These are phyloP conservation scores for Alca torda DNA, from an alignment of 2,797 vertebrate genomes.

Conservation along the genomic window DNA sequence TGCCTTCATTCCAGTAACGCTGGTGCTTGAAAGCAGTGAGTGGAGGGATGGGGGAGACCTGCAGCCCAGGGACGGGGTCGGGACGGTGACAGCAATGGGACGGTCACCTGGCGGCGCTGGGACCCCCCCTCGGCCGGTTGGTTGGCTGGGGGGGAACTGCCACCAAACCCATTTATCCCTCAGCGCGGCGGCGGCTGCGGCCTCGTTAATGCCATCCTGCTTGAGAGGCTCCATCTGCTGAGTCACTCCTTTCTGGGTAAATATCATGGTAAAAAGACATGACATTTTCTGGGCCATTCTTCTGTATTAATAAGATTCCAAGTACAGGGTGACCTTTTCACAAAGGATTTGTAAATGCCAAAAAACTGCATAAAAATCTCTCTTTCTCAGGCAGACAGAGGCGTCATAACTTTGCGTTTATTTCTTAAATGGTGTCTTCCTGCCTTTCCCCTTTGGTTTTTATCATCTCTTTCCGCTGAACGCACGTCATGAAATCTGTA, in stretches of 20 bases:
- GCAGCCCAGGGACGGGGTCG: neutral
- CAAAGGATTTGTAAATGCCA: conserved; percentile 89
- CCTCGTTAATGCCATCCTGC: neutral
- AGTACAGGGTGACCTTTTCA: conserved; percentile 85
- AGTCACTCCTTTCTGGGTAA: conserved; percentile 70
- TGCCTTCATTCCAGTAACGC: neutral
- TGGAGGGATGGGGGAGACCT: neutral
- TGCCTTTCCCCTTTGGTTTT: neutral
- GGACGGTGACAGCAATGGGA: rapidly evolving
- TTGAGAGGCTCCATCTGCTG: conserved; percentile 29
- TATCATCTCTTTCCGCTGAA: neutral
- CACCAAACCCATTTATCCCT: neutral
- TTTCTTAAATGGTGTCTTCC: conserved; percentile 37
- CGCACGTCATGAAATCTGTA: neutral
- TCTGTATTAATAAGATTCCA: conserved; percentile 82
- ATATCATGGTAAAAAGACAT: conserved; percentile 78
- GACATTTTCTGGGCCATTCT: conserved; percentile 82
- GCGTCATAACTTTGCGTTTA: conserved; percentile 58
- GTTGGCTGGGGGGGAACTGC: neutral
- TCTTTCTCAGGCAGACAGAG: conserved; percentile 66
- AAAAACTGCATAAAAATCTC: conserved; percentile 76
- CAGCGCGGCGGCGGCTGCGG: neutral
- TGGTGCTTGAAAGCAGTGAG: neutral
- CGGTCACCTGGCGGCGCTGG: rapidly evolving
- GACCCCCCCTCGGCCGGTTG: rapidly evolving